phyloP scores from a whole-genome alignment of 2,113 vertebrate species.

The Lepisosteus osseus region DNA sequence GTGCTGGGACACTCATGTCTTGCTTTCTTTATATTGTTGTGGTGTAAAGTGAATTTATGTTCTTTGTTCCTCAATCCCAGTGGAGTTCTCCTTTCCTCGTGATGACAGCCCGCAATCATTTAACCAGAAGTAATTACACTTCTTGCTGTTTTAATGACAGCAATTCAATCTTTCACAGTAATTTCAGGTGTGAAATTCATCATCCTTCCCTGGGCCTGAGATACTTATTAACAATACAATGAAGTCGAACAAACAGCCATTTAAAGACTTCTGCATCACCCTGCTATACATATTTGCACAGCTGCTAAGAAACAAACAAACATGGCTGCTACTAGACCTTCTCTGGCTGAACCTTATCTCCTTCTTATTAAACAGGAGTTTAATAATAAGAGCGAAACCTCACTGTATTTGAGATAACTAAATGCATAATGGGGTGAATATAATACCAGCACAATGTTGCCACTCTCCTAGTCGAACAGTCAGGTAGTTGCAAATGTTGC shows the following conservation, averaged over 20 bases:
- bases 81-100: constrained; percentile 11
- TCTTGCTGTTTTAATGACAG: constrained; percentile 21
- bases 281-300: not conserved
- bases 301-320: constrained; percentile 10
- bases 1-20: no score
- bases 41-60: no score
- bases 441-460: no score
- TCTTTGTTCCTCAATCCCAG: not conserved
- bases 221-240: not conserved
- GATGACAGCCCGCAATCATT: not conserved
- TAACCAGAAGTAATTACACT: not conserved
- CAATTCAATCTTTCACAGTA: not conserved
- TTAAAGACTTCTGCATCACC: not conserved
- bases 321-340: constrained; percentile 20
- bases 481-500: no score
- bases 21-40: no score
- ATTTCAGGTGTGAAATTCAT: not conserved
- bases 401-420: no score
- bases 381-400: not conserved
- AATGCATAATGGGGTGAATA: no score
- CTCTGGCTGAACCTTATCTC: constrained; percentile 32
- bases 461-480: no score
- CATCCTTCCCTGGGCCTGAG: not conserved
- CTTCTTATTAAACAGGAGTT: constrained; percentile 31
- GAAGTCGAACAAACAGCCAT: not conserved